Base-by-base conservation (phyloP, 2,797 vertebrate species). In the Anas flavirostris region DNA sequence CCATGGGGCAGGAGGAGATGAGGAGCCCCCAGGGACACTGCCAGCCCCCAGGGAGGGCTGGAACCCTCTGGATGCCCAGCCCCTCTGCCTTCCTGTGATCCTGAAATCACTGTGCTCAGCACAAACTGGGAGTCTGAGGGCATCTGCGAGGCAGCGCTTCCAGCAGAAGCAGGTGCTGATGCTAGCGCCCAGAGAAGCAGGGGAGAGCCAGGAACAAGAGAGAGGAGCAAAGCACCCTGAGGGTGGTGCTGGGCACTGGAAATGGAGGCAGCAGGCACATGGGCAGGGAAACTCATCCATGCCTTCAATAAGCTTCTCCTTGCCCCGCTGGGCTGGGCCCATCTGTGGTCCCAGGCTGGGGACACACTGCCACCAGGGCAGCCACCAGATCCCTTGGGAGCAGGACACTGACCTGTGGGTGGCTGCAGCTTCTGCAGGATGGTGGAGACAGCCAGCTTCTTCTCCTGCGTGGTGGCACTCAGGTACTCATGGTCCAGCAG, bases 401-500 rank as follows among this genome's bases (percentile, higher is more conserved):
- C 2, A 1, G 55, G 26, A 31, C 72, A 94, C 97, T 82, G 89
- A 98, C 98, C 96, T 98, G 99, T 91, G 58, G 99, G 96, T 0
- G 98, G 98, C 96, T 98, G 98, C 93, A 99, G 96, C 56, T 98
- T 98, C 93, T 99, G 98, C 95, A 99, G 95, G 95, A 99, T 98
- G 98, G 97, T 98, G 39, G 98, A 98, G 87, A 99, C 97, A 0
- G 98, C 98, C 70, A 97, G 98, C 98, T 99, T 99, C 98, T 99
- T 99, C 96, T 99, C 98, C 41, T 98, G 96, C 0, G 99, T 98
- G 53, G 98, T 98, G 31, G 98, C 97, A 60, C 99, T 99, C 97
- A 99, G 98, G 28, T 98, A 98, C 97, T 99, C 99, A 0, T 99
- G 98, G 95, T 99, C 99, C 97, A 99, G 96, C 97, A 99, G 98